These are phyloP conservation scores for Volucella zonaria DNA, from an alignment of 2,888 invertebrate genomes.

Conservation along the genomic window DNA sequence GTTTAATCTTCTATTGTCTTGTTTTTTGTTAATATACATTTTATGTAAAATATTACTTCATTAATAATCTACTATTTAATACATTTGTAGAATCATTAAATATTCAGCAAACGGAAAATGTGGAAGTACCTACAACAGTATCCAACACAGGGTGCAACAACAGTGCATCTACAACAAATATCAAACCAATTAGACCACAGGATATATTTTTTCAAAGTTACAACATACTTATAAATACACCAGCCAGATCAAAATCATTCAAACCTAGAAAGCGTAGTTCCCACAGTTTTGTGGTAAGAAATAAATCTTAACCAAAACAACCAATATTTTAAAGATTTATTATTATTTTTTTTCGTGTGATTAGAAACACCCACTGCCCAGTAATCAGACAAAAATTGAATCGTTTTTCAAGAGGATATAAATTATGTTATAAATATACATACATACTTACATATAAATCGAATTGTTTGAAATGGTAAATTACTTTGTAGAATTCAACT, in stretches of 20 bases:
- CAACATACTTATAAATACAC: constrained; percentile 17
- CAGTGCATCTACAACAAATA: neutral
- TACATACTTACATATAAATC: neutral
- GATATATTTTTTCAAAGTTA: constrained; percentile 25
- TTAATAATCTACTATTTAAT: neutral
- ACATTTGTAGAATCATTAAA: constrained; percentile 33
- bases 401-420: constrained; percentile 61
- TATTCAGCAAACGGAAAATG: constrained; percentile 10
- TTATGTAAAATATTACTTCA: no score
- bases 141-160: neutral
- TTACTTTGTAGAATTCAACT: no score
- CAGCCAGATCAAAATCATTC: neutral
- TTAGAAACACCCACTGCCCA: constrained; percentile 23
- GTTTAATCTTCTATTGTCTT: no score
- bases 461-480: neutral
- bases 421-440: neutral
- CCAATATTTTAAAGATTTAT: neutral
- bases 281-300: constrained; percentile 23
- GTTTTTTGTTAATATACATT: no score
- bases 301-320: neutral
- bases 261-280: constrained; percentile 28
- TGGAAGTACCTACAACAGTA: neutral
- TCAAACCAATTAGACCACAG: neutral
- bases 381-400: constrained; percentile 63
- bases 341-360: neutral